Base-by-base conservation (phyloP, 2,797 vertebrate species). In the Lacerta bilineata region DNA sequence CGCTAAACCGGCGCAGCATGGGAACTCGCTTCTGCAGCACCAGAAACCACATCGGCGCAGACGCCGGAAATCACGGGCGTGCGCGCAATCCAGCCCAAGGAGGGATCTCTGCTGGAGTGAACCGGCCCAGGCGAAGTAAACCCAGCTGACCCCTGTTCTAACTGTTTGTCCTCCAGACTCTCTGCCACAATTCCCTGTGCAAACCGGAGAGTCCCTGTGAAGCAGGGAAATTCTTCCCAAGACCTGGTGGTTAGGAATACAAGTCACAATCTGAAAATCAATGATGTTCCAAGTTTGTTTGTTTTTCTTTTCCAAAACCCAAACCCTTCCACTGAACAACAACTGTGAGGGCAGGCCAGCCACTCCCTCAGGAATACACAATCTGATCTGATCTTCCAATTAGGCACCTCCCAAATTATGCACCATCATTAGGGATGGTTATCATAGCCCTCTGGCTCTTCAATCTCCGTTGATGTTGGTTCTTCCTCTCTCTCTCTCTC, bases 381-480 rank as follows among this genome's bases (percentile, higher is more conserved):
- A 92, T 93, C 88, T 87, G 91, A 95, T 93, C 93, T 93, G 91
- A 94, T 95, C 95, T 95, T 92, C 90, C 89, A 94, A 92, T 80
- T 87, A 92, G 92, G 94, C 93, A 91, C 95, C n/a, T 94, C 94
- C 94, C 93, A 90, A 87, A 92, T 93, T 93, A 88, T 84, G 87
- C 43, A 27, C 83, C 72, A 80, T 88, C 59, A 76, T 93, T 92
- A 87, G 77, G 20, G 81, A 71, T 25, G 74, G 80, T 93, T 91
- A 79, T 89, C 82, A 78, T 88, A 90, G 81, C 71, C 50, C 84
- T 90, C 74, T 2, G 92, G 81, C 87, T 89, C 91, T 93, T 89
- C 8, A 89, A 86, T 90, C 76, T 10, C 80, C 79, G 88, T 74
- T 74, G 7, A 23, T 66, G 50, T 43, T 25, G 41, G 66, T 80